Percentiles rank a stretch among this genome's conserved stretches.
phyloP scores from a whole-genome alignment of 2,113 vertebrate species.

The Leucopsar rothschildi region DNA sequence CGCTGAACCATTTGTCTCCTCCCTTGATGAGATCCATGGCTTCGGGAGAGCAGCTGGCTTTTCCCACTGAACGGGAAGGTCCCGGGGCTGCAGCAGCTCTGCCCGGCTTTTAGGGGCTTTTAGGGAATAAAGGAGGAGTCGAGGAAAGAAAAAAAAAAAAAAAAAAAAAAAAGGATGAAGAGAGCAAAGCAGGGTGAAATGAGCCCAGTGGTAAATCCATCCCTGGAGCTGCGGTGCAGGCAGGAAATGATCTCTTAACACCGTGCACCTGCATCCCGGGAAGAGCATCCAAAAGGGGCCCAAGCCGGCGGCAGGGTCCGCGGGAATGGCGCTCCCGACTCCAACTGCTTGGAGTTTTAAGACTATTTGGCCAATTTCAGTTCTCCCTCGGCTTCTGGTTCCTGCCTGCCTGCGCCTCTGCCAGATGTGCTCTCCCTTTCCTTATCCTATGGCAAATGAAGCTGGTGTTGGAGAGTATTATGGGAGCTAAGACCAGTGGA shows the following conservation, averaged over 20 bases:
- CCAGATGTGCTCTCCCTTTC: not conserved
- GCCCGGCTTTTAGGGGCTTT: not conserved
- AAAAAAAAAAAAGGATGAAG: not conserved
- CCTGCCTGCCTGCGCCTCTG: conserved; percentile 1
- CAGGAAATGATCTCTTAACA: conserved; percentile 66
- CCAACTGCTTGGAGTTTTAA: not conserved
- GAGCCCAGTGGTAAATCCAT: conserved; percentile 46
- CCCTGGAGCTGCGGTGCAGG: conserved; percentile 17
- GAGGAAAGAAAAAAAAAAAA: not conserved
- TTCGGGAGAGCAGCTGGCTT: conserved; percentile 14
- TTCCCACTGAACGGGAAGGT: not conserved
- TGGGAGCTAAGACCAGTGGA: not conserved
- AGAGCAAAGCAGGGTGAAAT: not conserved
- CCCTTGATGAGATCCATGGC: not conserved
- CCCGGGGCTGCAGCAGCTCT: not conserved
- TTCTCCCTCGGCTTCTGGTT: not conserved
- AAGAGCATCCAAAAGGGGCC: conserved; percentile 62
- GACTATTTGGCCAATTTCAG: not conserved
- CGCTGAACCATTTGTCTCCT: not conserved
- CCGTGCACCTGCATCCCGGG: conserved; percentile 52
- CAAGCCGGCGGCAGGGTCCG: not conserved
- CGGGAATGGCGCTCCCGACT: not conserved
- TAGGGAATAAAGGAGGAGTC: not conserved
- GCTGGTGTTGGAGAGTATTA: not conserved
- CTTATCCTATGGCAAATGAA: not conserved